Percentiles rank a stretch among this genome's conserved stretches.
These are phyloP conservation scores for Neodiprion virginianus DNA, from an alignment of 1,140 invertebrate species.

Conservation along the genomic window DNA sequence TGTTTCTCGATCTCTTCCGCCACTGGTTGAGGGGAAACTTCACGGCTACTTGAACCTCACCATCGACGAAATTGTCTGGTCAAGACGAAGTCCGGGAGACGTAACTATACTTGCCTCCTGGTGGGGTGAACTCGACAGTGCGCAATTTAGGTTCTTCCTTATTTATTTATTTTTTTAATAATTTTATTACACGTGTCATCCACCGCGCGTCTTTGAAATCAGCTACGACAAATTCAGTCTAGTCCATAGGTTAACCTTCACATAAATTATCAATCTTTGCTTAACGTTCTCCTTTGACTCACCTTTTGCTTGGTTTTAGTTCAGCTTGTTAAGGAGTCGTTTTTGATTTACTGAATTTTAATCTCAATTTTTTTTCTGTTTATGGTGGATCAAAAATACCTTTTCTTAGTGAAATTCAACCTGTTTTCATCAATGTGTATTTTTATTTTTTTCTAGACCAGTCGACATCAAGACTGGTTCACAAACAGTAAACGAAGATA, in stretches of 20 bases:
- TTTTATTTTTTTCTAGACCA: conserved; percentile 32
- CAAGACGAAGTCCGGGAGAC: conserved; percentile 39
- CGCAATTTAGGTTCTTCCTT: conserved; percentile 48
- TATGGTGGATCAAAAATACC: too few relatives aligned
- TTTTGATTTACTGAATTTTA: too few relatives aligned
- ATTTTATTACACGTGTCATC: background rate
- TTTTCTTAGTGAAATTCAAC: background rate
- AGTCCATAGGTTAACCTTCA: too few relatives aligned
- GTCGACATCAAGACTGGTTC: conserved; percentile 33
- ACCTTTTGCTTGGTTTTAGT: too few relatives aligned
- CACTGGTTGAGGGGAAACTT: conserved; percentile 52
- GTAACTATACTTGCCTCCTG: conserved; percentile 48
- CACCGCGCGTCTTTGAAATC: too few relatives aligned
- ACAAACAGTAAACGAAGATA: conserved; percentile 30
- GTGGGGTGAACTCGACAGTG: conserved; percentile 54
- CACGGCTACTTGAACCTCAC: conserved; percentile 49
- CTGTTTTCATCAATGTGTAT: background rate
- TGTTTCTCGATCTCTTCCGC: conserved; percentile 45
- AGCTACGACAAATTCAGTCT: too few relatives aligned
- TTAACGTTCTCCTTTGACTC: too few relatives aligned
- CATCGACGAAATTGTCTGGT: conserved; percentile 53
- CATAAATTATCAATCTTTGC: too few relatives aligned
- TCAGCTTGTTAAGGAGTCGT: too few relatives aligned
- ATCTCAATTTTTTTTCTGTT: too few relatives aligned
- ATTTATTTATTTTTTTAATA: conserved; percentile 12